phyloP scores from a whole-genome alignment of 2,113 vertebrate species.

The Cyanoramphus novaezelandiae region DNA sequence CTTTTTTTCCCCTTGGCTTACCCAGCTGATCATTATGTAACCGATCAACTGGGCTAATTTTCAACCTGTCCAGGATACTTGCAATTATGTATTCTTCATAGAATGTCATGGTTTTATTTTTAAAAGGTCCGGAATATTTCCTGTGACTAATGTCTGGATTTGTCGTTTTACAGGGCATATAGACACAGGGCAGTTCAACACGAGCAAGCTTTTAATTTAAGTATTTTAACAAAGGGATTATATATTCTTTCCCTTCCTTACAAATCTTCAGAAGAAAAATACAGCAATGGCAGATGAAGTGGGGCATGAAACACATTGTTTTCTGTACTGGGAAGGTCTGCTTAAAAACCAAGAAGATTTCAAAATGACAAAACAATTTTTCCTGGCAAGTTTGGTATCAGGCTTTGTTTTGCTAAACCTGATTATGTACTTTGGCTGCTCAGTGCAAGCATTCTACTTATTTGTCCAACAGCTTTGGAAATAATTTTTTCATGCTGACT shows the following conservation, averaged over 20 bases:
- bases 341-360: conserved; percentile 61
- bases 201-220: conserved; percentile 57
- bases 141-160: conserved; percentile 67
- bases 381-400: conserved; percentile 63
- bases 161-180: conserved; percentile 33
- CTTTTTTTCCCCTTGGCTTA: conserved; percentile 51
- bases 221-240: conserved; percentile 62
- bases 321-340: conserved; percentile 62
- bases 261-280: conserved; percentile 59
- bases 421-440: conserved; percentile 75
- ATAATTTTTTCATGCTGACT: conserved; percentile 53
- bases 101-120: conserved; percentile 57
- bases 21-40: conserved; percentile 60
- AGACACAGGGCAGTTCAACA: conserved; percentile 51
- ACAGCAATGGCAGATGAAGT: conserved; percentile 29
- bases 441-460: conserved; percentile 67
- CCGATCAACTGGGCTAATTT: conserved; percentile 47
- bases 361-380: conserved; percentile 67
- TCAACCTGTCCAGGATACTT: conserved; percentile 69
- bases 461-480: conserved; percentile 73
- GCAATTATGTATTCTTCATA: conserved; percentile 62
- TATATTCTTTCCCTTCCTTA: conserved; percentile 52
- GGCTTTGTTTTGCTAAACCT: conserved; percentile 72
- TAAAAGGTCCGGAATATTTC: conserved; percentile 56
- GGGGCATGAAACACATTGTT: conserved; percentile 51